Percentiles rank a stretch among this genome's conserved stretches.
phyloP scores from a whole-genome alignment of 1,140 invertebrate species.

The Heliconius hermathena region DNA sequence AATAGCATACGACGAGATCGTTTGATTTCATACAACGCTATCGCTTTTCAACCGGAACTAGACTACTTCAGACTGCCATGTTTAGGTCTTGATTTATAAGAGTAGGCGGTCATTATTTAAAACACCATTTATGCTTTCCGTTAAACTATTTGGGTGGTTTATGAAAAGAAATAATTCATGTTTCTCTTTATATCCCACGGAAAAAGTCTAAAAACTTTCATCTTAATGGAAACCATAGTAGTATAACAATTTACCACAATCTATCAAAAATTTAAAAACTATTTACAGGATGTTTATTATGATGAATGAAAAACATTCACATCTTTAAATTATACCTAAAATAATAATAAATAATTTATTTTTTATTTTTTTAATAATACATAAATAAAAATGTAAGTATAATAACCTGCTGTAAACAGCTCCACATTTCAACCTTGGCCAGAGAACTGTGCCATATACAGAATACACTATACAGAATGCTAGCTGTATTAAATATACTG shows the following conservation, averaged over 20 bases:
- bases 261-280: too few species aligned
- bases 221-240: background rate
- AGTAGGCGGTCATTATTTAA: background rate
- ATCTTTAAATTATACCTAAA: too few species aligned
- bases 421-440: background rate
- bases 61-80: conserved; percentile 8
- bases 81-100: background rate
- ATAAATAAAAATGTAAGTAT: too few species aligned
- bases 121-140: too few species aligned
- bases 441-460: background rate
- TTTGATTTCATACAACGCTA: conserved; percentile 19
- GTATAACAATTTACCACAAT: too few species aligned
- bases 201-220: background rate
- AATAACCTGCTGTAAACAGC: background rate
- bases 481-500: conserved; percentile 27
- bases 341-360: too few species aligned
- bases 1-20: conserved; percentile 20
- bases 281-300: too few species aligned
- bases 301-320: too few species aligned
- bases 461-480: background rate
- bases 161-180: background rate
- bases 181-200: background rate
- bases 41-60: conserved; percentile 18
- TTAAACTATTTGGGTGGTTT: too few species aligned
- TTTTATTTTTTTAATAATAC: too few species aligned